Percentiles rank a stretch among this genome's conserved stretches.
Evolutionary conservation across 2,888 invertebrate genomes (phyloP).

Genomic region (Peribatodes rhomboidaria): DNA sequence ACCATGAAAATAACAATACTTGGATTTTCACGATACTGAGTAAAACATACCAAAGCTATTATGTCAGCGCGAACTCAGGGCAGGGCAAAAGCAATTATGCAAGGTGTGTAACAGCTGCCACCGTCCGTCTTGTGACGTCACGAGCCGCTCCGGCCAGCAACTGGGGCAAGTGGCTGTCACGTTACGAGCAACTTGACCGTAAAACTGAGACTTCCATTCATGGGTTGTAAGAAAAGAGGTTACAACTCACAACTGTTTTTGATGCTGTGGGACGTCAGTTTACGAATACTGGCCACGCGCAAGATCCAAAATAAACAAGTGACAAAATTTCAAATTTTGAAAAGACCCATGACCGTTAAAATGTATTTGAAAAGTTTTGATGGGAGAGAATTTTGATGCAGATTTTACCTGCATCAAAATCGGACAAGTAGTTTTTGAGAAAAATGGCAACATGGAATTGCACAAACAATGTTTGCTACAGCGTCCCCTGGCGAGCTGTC

Average conservation of each 20-base stretch:
- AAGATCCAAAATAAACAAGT: too few relatives aligned
- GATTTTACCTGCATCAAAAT: too few relatives aligned
- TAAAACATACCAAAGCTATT: neutral
- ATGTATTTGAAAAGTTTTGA: too few relatives aligned
- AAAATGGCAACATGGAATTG: too few relatives aligned
- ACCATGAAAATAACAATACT: too few relatives aligned
- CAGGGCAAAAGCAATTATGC: constrained; percentile 21
- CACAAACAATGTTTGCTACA: too few relatives aligned
- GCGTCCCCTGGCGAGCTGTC: too few relatives aligned
- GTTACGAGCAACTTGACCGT: constrained; percentile 20
- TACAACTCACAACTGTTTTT: constrained; percentile 16
- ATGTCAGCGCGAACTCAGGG: constrained; percentile 5
- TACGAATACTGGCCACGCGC: neutral
- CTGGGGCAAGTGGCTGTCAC: constrained; percentile 29
- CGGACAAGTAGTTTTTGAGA: too few relatives aligned
- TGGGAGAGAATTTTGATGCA: too few relatives aligned
- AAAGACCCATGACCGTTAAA: too few relatives aligned
- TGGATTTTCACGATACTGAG: too few relatives aligned
- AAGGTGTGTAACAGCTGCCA: constrained; percentile 25
- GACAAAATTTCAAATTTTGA: too few relatives aligned
- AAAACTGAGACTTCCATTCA: constrained; percentile 29
- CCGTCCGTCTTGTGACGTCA: constrained; percentile 30
- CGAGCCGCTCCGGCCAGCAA: constrained; percentile 26
- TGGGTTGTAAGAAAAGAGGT: constrained; percentile 7
- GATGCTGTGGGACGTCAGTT: neutral